phyloP scores from a whole-genome alignment of 2,113 vertebrate genomes.

The Syrrhaptes paradoxus region DNA sequence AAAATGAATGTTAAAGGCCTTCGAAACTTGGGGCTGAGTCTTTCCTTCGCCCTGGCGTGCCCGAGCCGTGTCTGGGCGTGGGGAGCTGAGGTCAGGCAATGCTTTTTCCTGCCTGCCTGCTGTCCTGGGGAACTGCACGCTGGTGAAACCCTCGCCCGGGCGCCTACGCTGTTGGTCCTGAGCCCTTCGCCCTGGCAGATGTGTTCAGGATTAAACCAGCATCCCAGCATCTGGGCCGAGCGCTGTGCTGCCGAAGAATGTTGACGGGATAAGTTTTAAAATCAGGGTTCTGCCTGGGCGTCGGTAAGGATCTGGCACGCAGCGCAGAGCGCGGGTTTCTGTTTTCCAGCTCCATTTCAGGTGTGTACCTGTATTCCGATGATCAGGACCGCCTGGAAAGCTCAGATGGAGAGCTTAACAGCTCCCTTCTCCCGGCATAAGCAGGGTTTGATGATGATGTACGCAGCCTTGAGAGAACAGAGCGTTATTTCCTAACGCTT shows the following conservation, averaged over 20 bases:
- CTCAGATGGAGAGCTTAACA: not conserved
- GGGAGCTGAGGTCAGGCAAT: not conserved
- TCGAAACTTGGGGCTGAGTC: not conserved
- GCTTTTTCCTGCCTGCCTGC: not conserved
- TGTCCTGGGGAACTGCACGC: not conserved
- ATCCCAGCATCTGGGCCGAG: not conserved
- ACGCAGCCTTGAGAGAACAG: not conserved
- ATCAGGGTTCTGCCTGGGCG: not conserved
- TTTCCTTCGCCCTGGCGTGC: not conserved
- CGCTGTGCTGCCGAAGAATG: not conserved
- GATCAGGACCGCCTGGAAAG: not conserved
- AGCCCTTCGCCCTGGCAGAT: not conserved
- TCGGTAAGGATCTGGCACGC: not conserved
- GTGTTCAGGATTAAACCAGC: not conserved
- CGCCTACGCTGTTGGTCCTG: not conserved
- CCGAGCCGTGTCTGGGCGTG: not conserved
- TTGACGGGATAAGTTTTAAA: not conserved
- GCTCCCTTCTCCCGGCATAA: not conserved
- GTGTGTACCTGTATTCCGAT: not conserved
- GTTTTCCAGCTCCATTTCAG: not conserved
- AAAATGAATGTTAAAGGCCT: not conserved
- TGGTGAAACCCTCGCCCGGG: not conserved
- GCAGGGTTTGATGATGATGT: not conserved
- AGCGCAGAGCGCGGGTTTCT: not conserved
- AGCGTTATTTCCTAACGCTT: accelerated